These are phyloP conservation scores for Zosterops hypoxanthus DNA, from an alignment of 2,113 vertebrate species.

Conservation along the genomic window DNA sequence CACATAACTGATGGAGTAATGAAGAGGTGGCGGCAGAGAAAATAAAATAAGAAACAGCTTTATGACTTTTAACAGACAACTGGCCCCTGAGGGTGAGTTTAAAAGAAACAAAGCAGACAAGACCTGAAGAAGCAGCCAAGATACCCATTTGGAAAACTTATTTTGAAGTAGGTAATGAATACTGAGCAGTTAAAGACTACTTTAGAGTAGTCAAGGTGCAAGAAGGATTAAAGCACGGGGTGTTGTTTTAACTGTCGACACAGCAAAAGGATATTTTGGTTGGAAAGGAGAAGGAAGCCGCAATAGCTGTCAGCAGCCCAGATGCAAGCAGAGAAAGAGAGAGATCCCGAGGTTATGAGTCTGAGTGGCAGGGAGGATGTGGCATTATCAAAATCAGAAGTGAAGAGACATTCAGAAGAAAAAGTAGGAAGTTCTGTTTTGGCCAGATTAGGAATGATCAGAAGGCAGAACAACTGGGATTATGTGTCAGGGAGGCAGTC, in stretches of 20 bases:
- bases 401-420: slow-evolving; percentile 9
- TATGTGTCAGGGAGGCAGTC: slow-evolving; percentile 39
- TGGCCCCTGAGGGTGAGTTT: not conserved
- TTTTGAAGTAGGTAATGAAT: not conserved
- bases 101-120: not conserved
- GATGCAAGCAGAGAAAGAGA: not conserved
- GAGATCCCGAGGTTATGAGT: not conserved
- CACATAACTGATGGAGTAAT: not conserved
- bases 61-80: not conserved
- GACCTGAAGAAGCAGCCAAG: not conserved
- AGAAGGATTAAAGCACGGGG: not conserved
- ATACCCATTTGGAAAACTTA: not conserved
- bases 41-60: not conserved
- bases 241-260: not conserved
- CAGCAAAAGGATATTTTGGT: not conserved
- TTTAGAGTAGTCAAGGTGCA: not conserved
- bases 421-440: slow-evolving; percentile 42
- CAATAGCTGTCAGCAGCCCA: not conserved
- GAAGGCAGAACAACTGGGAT: slow-evolving; percentile 54
- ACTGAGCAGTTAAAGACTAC: not conserved
- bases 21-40: not conserved
- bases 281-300: not conserved
- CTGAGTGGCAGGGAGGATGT: slow-evolving; percentile 5
- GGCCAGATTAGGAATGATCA: slow-evolving; percentile 58
- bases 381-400: slow-evolving; percentile 19